phyloP scores from a whole-genome alignment of 2,113 vertebrate species.

The Athene noctua region DNA sequence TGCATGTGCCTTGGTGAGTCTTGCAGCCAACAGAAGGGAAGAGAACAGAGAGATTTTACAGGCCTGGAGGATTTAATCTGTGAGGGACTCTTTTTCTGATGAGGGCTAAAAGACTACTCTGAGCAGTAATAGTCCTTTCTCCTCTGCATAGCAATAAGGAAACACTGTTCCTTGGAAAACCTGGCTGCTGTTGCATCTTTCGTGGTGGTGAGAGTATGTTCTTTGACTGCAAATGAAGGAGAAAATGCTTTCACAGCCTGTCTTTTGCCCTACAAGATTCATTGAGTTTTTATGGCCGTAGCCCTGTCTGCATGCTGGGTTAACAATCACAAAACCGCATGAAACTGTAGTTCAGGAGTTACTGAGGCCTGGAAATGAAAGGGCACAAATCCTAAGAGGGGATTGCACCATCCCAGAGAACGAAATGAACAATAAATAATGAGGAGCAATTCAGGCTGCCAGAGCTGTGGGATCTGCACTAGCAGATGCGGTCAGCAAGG shows the following conservation, averaged over 20 bases:
- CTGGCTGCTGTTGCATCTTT: slow-evolving; percentile 48
- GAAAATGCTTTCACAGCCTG: slow-evolving; percentile 64
- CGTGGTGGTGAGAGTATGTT: slow-evolving; percentile 14
- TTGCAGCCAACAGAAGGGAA: background rate
- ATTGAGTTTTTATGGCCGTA: slow-evolving; percentile 69
- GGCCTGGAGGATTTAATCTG: background rate
- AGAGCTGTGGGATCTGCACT: slow-evolving; percentile 28
- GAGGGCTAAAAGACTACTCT: background rate
- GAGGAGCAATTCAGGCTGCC: slow-evolving; percentile 51
- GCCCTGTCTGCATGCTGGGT: slow-evolving; percentile 71
- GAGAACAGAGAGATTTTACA: background rate
- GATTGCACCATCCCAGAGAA: slow-evolving; percentile 49
- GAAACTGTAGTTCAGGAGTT: slow-evolving; percentile 73
- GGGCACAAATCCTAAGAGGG: slow-evolving; percentile 68
- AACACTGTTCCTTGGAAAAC: slow-evolving; percentile 57
- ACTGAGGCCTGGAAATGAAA: slow-evolving; percentile 75
- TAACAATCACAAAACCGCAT: slow-evolving; percentile 78
- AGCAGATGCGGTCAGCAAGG: background rate
- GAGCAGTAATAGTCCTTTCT: slow-evolving; percentile 44
- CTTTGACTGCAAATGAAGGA: slow-evolving; percentile 77
- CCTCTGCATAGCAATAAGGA: slow-evolving; percentile 36
- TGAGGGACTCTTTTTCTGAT: background rate
- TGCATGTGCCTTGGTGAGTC: background rate
- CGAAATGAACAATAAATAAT: slow-evolving; percentile 67
- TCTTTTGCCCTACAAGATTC: slow-evolving; percentile 67